phyloP scores from a whole-genome alignment of 2,888 invertebrate species.

The Saturnia japonica region DNA sequence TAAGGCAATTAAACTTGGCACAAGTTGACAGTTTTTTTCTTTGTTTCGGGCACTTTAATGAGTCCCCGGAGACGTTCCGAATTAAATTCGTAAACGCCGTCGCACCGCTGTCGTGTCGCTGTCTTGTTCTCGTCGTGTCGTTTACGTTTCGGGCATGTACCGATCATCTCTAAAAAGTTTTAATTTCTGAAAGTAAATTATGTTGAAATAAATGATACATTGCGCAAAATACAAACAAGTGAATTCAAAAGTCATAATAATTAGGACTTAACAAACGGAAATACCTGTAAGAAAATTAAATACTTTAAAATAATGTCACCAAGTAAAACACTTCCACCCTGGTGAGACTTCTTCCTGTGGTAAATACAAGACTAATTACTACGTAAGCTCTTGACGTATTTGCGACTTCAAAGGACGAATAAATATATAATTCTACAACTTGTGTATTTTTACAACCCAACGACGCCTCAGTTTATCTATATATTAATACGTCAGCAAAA shows the following conservation, averaged over 20 bases:
- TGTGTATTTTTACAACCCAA: not conserved
- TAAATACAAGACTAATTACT: not conserved
- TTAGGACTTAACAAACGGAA: not conserved
- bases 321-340: not conserved
- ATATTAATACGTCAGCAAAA: no score
- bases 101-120: conserved; percentile 14
- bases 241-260: not conserved
- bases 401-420: not conserved
- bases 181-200: not conserved
- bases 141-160: not conserved
- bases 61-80: conserved; percentile 54
- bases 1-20: conserved; percentile 78
- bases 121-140: conserved; percentile 13
- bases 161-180: not conserved
- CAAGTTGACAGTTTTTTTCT: conserved; percentile 76
- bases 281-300: not conserved
- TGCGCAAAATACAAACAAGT: not conserved
- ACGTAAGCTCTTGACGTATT: not conserved
- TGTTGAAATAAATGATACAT: not conserved
- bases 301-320: not conserved
- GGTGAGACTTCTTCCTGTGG: not conserved
- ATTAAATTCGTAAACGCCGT: conserved; percentile 45
- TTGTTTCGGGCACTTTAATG: conserved; percentile 74
- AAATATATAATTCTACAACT: not conserved
- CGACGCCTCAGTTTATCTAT: no score